Evolutionary conservation across 2,888 invertebrate genomes (phyloP).

Genomic region (Flexamia atlantica): DNA sequence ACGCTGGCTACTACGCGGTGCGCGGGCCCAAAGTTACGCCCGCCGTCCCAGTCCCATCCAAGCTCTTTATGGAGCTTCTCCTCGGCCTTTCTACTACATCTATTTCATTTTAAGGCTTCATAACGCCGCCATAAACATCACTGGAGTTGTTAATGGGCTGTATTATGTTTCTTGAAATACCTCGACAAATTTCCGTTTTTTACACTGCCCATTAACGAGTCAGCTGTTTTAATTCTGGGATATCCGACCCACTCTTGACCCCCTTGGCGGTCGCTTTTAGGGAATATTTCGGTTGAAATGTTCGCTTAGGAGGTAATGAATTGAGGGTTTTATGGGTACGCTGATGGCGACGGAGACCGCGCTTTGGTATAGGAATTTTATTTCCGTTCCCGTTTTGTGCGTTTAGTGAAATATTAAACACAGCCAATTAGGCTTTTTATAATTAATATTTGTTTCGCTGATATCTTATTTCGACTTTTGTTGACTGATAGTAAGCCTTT

Average conservation of each 20-base stretch:
- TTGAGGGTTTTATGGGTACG: not conserved
- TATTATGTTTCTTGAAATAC: conserved; percentile 55
- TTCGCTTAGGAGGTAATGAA: not conserved
- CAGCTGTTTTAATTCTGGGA: conserved; percentile 47
- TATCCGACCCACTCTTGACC: not conserved
- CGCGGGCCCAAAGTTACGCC: no score
- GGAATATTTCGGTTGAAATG: not conserved
- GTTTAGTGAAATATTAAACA: no score
- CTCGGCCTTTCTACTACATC: conserved; percentile 57
- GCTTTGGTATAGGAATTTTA: not conserved
- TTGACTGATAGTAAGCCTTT: no score
- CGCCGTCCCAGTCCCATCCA: not conserved
- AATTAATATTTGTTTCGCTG: no score
- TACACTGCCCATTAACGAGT: conserved; percentile 30
- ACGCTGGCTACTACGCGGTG: conserved; percentile 3
- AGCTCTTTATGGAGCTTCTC: conserved; percentile 46
- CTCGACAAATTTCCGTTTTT: conserved; percentile 51
- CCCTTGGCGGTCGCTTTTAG: conserved; percentile 3
- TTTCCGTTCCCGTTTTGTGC: conserved; percentile 29
- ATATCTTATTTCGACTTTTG: no score
- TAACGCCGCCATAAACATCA: conserved; percentile 45
- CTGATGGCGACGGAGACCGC: not conserved
- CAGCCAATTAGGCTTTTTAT: no score
- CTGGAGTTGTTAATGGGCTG: conserved; percentile 39
- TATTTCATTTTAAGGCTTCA: conserved; percentile 58